A percentile compares a stretch with the other conserved stretches of the same genome.
phyloP scores from a whole-genome alignment of 2,113 vertebrate genomes.

The Helogale parvula region DNA sequence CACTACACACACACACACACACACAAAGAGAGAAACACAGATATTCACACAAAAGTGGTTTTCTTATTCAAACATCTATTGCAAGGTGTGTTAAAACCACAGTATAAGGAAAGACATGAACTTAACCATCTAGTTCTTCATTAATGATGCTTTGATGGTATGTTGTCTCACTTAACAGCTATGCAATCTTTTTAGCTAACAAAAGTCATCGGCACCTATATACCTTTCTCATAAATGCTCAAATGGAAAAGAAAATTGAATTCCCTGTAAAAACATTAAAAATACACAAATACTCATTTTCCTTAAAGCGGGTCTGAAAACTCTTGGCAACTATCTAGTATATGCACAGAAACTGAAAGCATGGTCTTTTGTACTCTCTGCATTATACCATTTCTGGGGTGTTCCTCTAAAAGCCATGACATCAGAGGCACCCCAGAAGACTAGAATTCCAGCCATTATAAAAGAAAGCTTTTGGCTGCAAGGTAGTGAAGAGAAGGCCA shows the following conservation, averaged over 20 bases:
- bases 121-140: background rate
- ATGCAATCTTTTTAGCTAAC: background rate
- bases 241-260: slow-evolving; percentile 37
- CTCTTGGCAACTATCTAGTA: background rate
- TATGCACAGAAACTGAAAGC: background rate
- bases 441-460: background rate
- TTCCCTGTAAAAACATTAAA: slow-evolving; percentile 1
- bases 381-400: background rate
- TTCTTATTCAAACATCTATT: background rate
- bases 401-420: background rate
- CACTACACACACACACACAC: background rate
- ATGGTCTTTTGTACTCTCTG: background rate
- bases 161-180: background rate
- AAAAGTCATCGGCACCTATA: background rate
- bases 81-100: background rate
- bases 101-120: background rate
- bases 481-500: background rate
- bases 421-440: background rate
- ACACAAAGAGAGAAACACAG: background rate
- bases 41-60: background rate
- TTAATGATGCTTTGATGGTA: background rate
- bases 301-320: slow-evolving; percentile 27
- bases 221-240: slow-evolving; percentile 10
- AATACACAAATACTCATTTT: slow-evolving; percentile 51
- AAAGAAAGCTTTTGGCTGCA: slow-evolving; percentile 47